Conservation (phyloP, 2,888 invertebrate genomes). For the Athalia circularis region DNA sequence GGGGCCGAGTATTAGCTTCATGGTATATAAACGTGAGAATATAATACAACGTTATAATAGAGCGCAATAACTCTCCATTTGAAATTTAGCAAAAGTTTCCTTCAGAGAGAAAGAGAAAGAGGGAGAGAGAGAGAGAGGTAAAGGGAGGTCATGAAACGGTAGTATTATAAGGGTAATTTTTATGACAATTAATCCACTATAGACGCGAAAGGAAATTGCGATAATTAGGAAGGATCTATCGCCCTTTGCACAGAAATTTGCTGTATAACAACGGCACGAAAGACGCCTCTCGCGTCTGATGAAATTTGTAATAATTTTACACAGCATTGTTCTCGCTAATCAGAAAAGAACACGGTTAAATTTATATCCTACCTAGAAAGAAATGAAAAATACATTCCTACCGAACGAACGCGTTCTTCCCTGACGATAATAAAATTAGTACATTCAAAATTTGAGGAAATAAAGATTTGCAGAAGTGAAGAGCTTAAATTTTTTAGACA, state of each 20-base stretch:
- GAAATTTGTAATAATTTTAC: conserved; percentile 39
- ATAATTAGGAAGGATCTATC: conserved; percentile 14
- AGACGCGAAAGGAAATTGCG: not conserved
- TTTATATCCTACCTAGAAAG: not conserved
- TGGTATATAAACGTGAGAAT: too few species aligned
- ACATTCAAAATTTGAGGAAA: not conserved
- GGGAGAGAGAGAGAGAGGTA: too few species aligned
- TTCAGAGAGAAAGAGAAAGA: too few species aligned
- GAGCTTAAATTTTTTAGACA: too few species aligned
- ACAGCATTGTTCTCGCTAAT: conserved; percentile 39
- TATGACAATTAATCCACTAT: conserved; percentile 6
- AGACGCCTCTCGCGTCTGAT: conserved; percentile 13
- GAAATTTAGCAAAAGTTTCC: too few species aligned
- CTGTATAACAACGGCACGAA: conserved; percentile 2
- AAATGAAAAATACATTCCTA: not conserved
- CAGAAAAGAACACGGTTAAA: conserved; percentile 31
- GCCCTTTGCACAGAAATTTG: not conserved
- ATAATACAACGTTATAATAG: too few species aligned
- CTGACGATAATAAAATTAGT: too few species aligned
- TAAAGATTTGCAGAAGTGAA: too few species aligned
- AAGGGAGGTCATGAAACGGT: too few species aligned
- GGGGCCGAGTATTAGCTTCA: too few species aligned
- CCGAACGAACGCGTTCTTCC: too few species aligned
- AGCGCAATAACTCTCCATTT: too few species aligned
- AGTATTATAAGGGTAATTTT: not conserved